These are phyloP conservation scores for Porites australiensis DNA, from an alignment of 64 coral and sea anemone species.

Conservation along the genomic window DNA sequence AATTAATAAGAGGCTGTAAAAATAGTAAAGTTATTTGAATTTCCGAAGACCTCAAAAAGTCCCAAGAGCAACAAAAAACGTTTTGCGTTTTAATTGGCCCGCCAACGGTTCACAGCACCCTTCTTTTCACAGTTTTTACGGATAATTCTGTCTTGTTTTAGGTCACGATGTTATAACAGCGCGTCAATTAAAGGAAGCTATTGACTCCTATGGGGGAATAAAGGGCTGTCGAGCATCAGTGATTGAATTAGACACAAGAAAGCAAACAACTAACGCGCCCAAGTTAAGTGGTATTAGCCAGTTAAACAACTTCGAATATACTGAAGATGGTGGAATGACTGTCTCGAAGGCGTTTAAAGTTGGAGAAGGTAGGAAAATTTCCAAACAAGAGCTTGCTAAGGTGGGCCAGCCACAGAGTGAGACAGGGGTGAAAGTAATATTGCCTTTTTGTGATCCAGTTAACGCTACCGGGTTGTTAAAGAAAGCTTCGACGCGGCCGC, in stretches of 20 bases:
- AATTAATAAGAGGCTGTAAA: neutral
- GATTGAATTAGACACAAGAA: conserved; percentile 32
- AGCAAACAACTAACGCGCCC: conserved; percentile 28
- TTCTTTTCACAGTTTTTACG: neutral
- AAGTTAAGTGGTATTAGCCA: conserved; percentile 66
- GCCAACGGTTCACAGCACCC: neutral
- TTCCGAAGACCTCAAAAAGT: no score
- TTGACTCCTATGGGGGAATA: conserved; percentile 46
- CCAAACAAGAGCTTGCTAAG: conserved; percentile 5
- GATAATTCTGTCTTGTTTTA: conserved; percentile 28
- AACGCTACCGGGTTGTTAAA: conserved; percentile 27
- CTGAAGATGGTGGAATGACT: conserved; percentile 14
- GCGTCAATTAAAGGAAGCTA: conserved; percentile 52
- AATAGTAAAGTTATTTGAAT: no score
- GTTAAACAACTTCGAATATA: conserved; percentile 64
- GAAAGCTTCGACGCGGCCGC: neutral
- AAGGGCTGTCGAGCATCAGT: conserved; percentile 52
- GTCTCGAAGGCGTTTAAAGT: conserved; percentile 36
- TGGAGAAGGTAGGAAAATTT: conserved; percentile 42
- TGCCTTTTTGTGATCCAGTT: conserved; percentile 31
- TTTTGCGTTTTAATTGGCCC: no score
- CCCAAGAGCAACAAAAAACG: no score
- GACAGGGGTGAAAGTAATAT: neutral
- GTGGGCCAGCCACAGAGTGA: conserved; percentile 6
- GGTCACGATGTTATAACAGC: conserved; percentile 55